Base-by-base conservation (phyloP, 1,140 invertebrate genomes). In the Tetramorium alpestre region DNA sequence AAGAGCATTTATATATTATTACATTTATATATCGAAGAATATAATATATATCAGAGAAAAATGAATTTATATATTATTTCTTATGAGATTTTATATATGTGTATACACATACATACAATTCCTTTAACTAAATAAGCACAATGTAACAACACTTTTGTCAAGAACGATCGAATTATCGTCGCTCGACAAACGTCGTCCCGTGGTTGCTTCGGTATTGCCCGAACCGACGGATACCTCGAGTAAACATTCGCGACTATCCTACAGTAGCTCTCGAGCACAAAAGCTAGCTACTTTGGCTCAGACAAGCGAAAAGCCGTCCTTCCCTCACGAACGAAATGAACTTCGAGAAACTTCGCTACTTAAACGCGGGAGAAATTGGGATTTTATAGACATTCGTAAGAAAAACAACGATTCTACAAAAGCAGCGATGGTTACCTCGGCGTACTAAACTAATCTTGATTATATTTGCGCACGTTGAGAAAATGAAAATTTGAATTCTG, bases 211-310 rank as follows among this genome's bases (percentile, higher is more conserved):
- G 33, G 18, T 62, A 75, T 84, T 75, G 44, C 16, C 3, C 38
- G 25, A 67, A 47, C 41, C 25, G 41, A 16, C 41, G 69, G 11
- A 60, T 84, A 75, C 7, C 80, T 38, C 28, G 41, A 11, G 56
- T 49, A 84, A 84, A 84, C 80, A 84, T 73, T 84, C 54, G 41
- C 56, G 80, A 84, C 80, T 84, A 41, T 54, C 54, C 80, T 47
- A 25, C 51, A 49, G 54, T 47, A 75, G 69, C 54, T 84, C 41
- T 49, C 69, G 69, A 49, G 67, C 7, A 84, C 80, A 75, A 75
- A 84, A 84, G 80, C 80, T 49, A 75, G 80, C 54, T 84, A 62
- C 69, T 84, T 75, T 58, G 56, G 69, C n/a, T 47, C 80, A 56
- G 41, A 44, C 69, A 25, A 84, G 80, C 80, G 80, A 44, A 84